Evolutionary conservation across 2,888 invertebrate genomes (phyloP).

Genomic region (Pilophorus perplexus): DNA sequence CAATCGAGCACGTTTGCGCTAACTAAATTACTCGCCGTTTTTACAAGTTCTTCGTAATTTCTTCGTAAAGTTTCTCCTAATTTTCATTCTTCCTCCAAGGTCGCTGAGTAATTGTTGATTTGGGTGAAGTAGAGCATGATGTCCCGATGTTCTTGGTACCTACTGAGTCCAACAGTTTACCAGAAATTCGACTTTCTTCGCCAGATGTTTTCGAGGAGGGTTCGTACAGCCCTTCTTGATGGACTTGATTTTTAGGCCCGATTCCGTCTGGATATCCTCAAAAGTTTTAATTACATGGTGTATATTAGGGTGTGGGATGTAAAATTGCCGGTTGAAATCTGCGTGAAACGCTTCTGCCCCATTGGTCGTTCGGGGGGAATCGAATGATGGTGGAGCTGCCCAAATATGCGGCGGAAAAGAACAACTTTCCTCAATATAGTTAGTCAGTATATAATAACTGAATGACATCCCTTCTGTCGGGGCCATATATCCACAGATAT

Average conservation of each 20-base stretch:
- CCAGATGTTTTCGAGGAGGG: neutral
- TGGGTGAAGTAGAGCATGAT: conserved; percentile 18
- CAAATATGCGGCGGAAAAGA: too few relatives aligned
- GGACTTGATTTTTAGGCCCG: conserved; percentile 1
- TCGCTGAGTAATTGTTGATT: conserved; percentile 12
- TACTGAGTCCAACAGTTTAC: conserved; percentile 7
- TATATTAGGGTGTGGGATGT: conserved; percentile 12
- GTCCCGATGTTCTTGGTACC: too few relatives aligned
- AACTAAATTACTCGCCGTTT: conserved; percentile 3
- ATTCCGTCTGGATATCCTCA: conserved; percentile 4
- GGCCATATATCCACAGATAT: too few relatives aligned
- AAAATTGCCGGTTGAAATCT: neutral
- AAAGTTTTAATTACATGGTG: conserved; percentile 5
- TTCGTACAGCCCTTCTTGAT: conserved; percentile 4
- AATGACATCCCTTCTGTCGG: too few relatives aligned
- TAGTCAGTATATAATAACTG: too few relatives aligned
- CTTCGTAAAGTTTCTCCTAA: conserved; percentile 18
- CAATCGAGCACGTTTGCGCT: neutral
- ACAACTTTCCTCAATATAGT: too few relatives aligned
- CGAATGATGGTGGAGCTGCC: too few relatives aligned
- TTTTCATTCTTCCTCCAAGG: conserved; percentile 9
- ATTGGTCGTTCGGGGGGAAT: too few relatives aligned
- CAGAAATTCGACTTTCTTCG: conserved; percentile 13
- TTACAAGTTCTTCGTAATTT: conserved; percentile 18
- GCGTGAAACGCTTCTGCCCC: conserved; percentile 3